Evolutionary conservation across 2,113 vertebrate genomes (phyloP).

Genomic region (Cynopterus brachyotis): DNA sequence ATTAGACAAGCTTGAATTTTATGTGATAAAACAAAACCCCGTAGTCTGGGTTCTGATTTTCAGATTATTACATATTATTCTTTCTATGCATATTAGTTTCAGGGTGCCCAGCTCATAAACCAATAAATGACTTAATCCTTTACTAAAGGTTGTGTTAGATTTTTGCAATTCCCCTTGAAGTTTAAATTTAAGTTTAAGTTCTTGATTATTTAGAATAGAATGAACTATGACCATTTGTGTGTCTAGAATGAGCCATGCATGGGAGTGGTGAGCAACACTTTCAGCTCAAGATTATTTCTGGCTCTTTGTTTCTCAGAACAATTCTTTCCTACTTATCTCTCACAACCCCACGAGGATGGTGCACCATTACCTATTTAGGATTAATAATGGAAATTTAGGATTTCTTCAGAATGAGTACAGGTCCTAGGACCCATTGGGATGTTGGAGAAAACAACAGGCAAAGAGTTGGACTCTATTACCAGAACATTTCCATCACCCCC

Average conservation of each 20-base stretch:
- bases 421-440: not conserved
- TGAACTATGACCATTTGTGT: not conserved
- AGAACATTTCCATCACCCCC: not conserved
- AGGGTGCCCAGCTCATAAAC: not conserved
- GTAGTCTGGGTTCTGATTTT: not conserved
- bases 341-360: not conserved
- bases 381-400: not conserved
- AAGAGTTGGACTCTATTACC: not conserved
- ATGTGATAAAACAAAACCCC: not conserved
- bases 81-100: not conserved
- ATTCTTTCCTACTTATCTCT: slow-evolving; percentile 1
- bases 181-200: not conserved
- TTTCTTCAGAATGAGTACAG: not conserved
- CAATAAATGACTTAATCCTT: not conserved
- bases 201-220: not conserved
- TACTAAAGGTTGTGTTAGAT: not conserved
- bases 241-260: not conserved
- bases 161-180: not conserved
- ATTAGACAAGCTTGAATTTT: not conserved
- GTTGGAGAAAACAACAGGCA: not conserved
- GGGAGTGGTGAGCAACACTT: not conserved
- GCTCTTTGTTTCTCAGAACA: slow-evolving; percentile 28
- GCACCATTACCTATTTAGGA: not conserved
- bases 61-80: not conserved
- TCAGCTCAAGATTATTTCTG: slow-evolving; percentile 43